Evolutionary conservation across 2,113 vertebrate species (phyloP).

Genomic region (Ophthalmolycus amberensis): DNA sequence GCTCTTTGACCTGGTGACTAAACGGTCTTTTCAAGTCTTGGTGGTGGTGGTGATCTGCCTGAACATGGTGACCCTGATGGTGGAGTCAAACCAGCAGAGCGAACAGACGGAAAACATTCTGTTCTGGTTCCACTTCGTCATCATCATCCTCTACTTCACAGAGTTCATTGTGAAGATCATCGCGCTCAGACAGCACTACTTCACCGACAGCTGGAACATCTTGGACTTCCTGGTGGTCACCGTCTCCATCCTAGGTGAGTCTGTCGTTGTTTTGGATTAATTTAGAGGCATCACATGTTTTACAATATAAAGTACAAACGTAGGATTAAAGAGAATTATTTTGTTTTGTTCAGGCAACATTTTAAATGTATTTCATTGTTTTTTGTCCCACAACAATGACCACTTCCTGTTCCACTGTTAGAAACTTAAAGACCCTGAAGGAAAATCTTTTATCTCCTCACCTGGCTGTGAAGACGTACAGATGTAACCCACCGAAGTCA

Average conservation of each 20-base stretch:
- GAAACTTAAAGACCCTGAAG: too few relatives aligned
- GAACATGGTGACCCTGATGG: slow-evolving; percentile 93
- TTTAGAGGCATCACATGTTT: background rate
- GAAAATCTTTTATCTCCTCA: too few relatives aligned
- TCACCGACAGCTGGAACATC: slow-evolving; percentile 89
- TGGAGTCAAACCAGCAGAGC: slow-evolving; percentile 88
- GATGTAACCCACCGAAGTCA: too few relatives aligned
- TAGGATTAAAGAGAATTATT: background rate
- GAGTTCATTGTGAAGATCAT: slow-evolving; percentile 92
- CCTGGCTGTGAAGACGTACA: too few relatives aligned
- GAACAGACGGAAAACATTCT: slow-evolving; percentile 79
- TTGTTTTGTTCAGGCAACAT: background rate
- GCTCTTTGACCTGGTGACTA: slow-evolving; percentile 89
- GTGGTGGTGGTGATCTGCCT: slow-evolving; percentile 93
- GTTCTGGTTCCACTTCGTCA: slow-evolving; percentile 83
- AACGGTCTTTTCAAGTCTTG: slow-evolving; percentile 87
- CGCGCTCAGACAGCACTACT: slow-evolving; percentile 87
- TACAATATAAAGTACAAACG: too few relatives aligned
- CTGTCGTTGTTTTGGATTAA: background rate
- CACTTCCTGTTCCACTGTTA: too few relatives aligned
- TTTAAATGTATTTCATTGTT: background rate
- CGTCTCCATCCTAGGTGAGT: slow-evolving; percentile 82
- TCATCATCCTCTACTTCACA: slow-evolving; percentile 88
- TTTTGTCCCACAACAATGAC: too few relatives aligned
- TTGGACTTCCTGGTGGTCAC: slow-evolving; percentile 88